These are phyloP conservation scores for Metaphire vulgaris DNA, from an alignment of 1,140 invertebrate species.

Conservation along the genomic window DNA sequence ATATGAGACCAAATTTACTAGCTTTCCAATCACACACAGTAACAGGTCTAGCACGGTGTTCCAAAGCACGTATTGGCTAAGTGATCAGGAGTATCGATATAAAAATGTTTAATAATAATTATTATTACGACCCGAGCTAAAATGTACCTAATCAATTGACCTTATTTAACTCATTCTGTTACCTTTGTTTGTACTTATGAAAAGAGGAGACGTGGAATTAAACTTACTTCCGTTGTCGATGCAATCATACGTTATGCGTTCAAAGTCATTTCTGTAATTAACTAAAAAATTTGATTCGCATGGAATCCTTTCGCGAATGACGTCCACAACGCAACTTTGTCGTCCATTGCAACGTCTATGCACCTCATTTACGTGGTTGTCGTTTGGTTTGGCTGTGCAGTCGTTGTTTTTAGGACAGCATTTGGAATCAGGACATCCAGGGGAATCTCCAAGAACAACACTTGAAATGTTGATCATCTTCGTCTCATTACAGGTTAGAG, in stretches of 20 bases:
- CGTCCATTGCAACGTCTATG: background rate
- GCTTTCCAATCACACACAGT: too few relatives aligned
- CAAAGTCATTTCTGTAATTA: background rate
- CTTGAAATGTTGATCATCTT: background rate
- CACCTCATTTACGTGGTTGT: background rate
- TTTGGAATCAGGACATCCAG: background rate
- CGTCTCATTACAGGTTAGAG: background rate
- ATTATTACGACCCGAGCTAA: too few relatives aligned
- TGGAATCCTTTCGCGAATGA: background rate
- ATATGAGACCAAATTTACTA: too few relatives aligned
- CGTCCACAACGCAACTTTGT: background rate
- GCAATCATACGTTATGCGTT: background rate
- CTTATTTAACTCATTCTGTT: too few relatives aligned
- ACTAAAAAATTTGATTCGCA: background rate
- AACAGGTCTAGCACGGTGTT: too few relatives aligned
- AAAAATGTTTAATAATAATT: too few relatives aligned
- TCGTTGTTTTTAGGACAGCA: background rate
- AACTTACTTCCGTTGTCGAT: background rate
- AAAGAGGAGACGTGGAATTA: too few relatives aligned
- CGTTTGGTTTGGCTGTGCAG: background rate
- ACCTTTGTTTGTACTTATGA: too few relatives aligned
- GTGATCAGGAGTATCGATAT: too few relatives aligned
- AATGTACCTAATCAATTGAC: too few relatives aligned
- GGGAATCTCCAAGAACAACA: background rate
- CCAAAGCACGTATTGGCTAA: too few relatives aligned